Percentiles rank a stretch among this genome's conserved stretches.
phyloP scores from a whole-genome alignment of 2,113 vertebrate species.

The Peromyscus maniculatus region DNA sequence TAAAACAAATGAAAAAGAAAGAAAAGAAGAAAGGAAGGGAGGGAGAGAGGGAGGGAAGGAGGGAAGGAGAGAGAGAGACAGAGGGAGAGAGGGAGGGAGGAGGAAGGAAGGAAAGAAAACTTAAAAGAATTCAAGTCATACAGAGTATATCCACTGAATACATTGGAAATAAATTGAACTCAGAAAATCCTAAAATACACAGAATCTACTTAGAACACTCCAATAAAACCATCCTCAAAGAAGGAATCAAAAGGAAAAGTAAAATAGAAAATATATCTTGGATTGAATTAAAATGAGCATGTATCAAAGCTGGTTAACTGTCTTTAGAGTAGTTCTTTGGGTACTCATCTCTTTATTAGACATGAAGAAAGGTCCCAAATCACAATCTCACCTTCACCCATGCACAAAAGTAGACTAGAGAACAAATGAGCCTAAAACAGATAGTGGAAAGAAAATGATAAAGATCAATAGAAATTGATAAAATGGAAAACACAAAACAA shows the following conservation, averaged over 20 bases:
- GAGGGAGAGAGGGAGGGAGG: too few species aligned
- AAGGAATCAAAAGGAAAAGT: conserved; percentile 49
- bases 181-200: conserved; percentile 61
- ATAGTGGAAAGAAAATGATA: conserved; percentile 2
- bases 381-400: not conserved
- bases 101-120: not conserved
- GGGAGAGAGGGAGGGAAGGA: not conserved
- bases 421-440: not conserved
- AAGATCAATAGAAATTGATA: not conserved
- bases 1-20: not conserved
- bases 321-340: not conserved
- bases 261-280: conserved; percentile 24
- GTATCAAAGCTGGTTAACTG: conserved; percentile 9
- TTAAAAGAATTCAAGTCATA: conserved; percentile 32
- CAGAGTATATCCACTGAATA: conserved; percentile 20
- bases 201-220: conserved; percentile 43
- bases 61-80: too few species aligned
- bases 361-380: not conserved
- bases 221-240: not conserved
- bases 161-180: conserved; percentile 66
- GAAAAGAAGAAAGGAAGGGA: not conserved
- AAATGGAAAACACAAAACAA: not conserved
- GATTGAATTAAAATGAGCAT: conserved; percentile 45
- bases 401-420: not conserved
- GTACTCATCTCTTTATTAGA: not conserved